A percentile compares a stretch with the other conserved stretches of the same genome.
Conservation (phyloP, 2,113 vertebrate genomes). For the Rhineura floridana region DNA sequence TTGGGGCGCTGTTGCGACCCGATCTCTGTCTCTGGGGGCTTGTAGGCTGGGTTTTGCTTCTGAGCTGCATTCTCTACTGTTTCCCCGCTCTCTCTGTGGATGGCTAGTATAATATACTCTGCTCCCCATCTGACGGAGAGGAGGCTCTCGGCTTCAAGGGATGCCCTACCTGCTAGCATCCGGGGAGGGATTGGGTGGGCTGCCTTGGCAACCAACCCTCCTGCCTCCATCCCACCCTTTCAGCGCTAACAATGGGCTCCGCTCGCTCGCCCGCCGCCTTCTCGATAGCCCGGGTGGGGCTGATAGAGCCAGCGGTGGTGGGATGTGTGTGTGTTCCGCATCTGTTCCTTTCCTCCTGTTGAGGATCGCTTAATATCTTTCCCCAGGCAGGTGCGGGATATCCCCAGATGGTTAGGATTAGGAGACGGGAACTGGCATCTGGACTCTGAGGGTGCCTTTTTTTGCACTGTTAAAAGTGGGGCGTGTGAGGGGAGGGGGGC, state of each 20-base stretch:
- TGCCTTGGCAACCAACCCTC: not conserved
- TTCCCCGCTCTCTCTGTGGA: not conserved
- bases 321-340: not conserved
- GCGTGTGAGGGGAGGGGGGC: not conserved
- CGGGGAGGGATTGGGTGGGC: not conserved
- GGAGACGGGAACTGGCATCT: not conserved
- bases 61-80: not conserved
- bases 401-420: not conserved
- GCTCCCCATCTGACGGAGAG: not conserved
- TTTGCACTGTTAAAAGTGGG: too few relatives aligned
- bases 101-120: too few relatives aligned
- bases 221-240: not conserved
- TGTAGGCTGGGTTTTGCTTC: not conserved
- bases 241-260: conserved; percentile 16
- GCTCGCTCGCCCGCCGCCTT: not conserved
- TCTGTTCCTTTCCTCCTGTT: not conserved
- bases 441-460: not conserved
- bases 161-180: conserved; percentile 1
- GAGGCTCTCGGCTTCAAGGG: not conserved
- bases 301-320: not conserved
- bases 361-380: not conserved
- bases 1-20: not conserved
- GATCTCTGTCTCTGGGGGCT: not conserved
- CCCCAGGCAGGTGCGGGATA: not conserved
- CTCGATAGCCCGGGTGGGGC: conserved; percentile 6